Conservation (phyloP, 2,888 invertebrate species). For the Ernsta delagoae region DNA sequence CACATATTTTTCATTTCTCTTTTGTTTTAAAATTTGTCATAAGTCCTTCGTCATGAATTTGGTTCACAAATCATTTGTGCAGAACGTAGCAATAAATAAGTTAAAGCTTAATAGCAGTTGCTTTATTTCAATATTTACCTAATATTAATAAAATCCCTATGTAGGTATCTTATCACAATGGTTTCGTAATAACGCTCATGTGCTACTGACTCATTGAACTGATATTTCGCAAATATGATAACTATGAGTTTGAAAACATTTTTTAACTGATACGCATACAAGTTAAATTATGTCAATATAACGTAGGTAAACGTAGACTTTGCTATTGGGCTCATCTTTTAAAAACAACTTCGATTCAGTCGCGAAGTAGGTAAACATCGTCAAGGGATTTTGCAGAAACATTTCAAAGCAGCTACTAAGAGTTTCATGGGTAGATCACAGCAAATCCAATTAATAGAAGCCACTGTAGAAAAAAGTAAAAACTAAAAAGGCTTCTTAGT, state of each 20-base stretch:
- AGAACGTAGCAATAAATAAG: no score
- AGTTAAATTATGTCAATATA: conserved; percentile 44
- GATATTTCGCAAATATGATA: conserved; percentile 42
- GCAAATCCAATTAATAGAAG: conserved; percentile 14
- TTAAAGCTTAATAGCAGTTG: neutral
- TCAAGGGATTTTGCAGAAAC: neutral
- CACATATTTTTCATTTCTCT: neutral
- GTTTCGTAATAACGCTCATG: conserved; percentile 14
- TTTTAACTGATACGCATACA: conserved; percentile 43
- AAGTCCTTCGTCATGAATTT: no score
- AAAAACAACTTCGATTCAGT: neutral
- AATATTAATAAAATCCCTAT: neutral
- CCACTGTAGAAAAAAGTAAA: conserved; percentile 12
- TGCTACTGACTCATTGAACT: conserved; percentile 42
- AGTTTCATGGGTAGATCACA: neutral
- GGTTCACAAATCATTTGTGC: neutral
- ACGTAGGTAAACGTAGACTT: neutral
- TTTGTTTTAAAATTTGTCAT: no score
- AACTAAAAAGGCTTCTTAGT: conserved; percentile 17
- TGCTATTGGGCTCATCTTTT: neutral
- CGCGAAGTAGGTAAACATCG: neutral
- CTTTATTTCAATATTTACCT: neutral
- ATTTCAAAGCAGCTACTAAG: neutral
- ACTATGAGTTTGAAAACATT: conserved; percentile 42
- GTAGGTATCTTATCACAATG: conserved; percentile 9